These are phyloP conservation scores for Aurelia sp. DNA, from an alignment of 30 jellyfish, hydroid and myxozoan species.

Conservation along the genomic window DNA sequence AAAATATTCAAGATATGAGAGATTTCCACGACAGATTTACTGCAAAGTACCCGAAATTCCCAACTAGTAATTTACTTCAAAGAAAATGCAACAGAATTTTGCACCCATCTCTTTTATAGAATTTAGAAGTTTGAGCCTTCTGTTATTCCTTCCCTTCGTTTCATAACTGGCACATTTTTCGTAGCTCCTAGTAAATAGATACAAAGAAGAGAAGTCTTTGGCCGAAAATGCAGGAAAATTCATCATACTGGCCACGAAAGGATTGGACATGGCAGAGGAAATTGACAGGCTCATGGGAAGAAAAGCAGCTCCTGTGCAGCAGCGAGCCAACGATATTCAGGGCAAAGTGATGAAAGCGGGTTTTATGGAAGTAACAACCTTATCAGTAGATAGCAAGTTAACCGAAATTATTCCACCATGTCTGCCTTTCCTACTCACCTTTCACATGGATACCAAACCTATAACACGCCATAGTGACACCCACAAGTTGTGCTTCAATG, in stretches of 20 bases:
- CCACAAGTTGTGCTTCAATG: slow-evolving; percentile 36
- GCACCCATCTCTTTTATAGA: no score
- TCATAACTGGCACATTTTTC: no score
- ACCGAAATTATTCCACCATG: slow-evolving; percentile 18
- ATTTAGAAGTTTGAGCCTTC: no score
- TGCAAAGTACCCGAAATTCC: no score
- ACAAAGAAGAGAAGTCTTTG: slow-evolving; percentile 8
- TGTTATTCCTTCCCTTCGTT: no score
- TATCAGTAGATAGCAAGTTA: slow-evolving; percentile 1
- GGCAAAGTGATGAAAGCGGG: background rate
- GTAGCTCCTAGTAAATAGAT: slow-evolving; percentile 38
- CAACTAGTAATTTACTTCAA: no score
- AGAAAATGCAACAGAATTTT: no score
- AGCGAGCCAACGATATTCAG: background rate
- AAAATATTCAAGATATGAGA: no score
- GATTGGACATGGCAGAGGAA: background rate
- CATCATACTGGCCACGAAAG: slow-evolving; percentile 2
- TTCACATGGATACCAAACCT: background rate
- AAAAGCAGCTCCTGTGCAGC: background rate
- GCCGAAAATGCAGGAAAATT: background rate
- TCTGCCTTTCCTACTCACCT: slow-evolving; percentile 9
- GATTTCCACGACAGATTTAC: no score
- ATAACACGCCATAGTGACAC: background rate
- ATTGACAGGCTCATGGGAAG: background rate
- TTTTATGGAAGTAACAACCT: background rate